Percentiles rank a stretch among this genome's conserved stretches.
Evolutionary conservation across 2,888 invertebrate species (phyloP).

Genomic region (Zaprionus lineosus): DNA sequence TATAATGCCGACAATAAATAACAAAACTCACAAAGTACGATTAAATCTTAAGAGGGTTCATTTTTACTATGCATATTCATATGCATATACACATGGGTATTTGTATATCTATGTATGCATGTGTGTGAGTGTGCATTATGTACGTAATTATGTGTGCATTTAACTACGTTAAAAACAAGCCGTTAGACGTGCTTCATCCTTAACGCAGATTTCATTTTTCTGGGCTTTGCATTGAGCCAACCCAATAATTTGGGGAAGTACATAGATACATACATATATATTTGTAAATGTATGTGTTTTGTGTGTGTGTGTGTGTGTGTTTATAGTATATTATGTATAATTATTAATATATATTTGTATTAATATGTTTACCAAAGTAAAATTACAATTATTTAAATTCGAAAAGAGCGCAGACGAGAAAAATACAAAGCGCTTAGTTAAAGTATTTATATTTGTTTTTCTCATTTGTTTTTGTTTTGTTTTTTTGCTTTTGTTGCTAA

Average conservation of each 20-base stretch:
- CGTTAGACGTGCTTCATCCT: conserved; percentile 53
- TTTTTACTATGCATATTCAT: conserved; percentile 29
- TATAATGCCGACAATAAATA: conserved; percentile 78
- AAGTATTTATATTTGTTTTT: conserved; percentile 29
- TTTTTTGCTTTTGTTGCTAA: conserved; percentile 15
- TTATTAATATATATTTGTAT: conserved; percentile 48
- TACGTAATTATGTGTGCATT: conserved; percentile 17
- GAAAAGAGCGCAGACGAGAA: conserved; percentile 65
- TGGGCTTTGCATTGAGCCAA: conserved; percentile 36
- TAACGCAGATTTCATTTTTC: conserved; percentile 22
- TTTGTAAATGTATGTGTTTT: conserved; percentile 17
- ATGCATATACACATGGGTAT: conserved; percentile 16
- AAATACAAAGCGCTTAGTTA: conserved; percentile 74
- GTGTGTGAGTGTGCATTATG: conserved; percentile 28
- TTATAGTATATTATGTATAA: conserved; percentile 42
- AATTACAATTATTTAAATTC: conserved; percentile 74
- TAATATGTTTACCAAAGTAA: conserved; percentile 31
- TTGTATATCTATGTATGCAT: conserved; percentile 27
- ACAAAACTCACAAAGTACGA: conserved; percentile 78
- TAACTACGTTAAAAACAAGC: conserved; percentile 38
- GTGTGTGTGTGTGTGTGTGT: conserved; percentile 5
- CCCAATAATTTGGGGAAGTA: conserved; percentile 23
- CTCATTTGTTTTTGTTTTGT: conserved; percentile 1
- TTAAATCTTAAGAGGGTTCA: conserved; percentile 55
- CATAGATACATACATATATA: conserved; percentile 36